These are phyloP conservation scores for Xenopus petersii DNA, from an alignment of 2,797 vertebrate genomes.

Conservation along the genomic window DNA sequence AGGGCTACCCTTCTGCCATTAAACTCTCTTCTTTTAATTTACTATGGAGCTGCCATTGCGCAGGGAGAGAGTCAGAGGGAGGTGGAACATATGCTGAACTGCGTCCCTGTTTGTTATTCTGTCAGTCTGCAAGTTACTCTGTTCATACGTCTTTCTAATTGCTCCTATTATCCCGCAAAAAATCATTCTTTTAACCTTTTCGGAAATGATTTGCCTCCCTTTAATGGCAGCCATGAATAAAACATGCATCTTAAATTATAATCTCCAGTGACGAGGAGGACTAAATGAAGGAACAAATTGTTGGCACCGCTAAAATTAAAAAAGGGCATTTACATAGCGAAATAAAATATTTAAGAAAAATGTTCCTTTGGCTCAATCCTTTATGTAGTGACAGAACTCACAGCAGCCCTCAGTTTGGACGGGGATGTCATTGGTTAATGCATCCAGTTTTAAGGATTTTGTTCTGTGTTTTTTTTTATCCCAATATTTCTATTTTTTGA, in stretches of 20 bases:
- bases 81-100: constrained; percentile 1
- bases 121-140: constrained; percentile 17
- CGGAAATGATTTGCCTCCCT: constrained; percentile 27
- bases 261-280: constrained; percentile 19
- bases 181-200: constrained; percentile 46
- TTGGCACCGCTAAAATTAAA: not conserved
- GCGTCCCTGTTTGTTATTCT: constrained; percentile 19
- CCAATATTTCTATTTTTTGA: too few species aligned
- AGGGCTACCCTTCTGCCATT: not conserved
- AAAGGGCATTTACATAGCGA: constrained; percentile 4
- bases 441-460: too few species aligned
- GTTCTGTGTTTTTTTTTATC: too few species aligned
- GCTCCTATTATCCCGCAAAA: constrained; percentile 21
- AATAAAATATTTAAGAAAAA: too few species aligned
- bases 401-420: too few species aligned
- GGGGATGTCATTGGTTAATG: too few species aligned
- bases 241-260: constrained; percentile 26
- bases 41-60: constrained; percentile 7
- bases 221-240: constrained; percentile 33
- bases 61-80: not conserved
- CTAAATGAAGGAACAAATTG: constrained; percentile 20
- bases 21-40: constrained; percentile 2
- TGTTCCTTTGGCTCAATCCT: too few species aligned
- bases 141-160: constrained; percentile 36
- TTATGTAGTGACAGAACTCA: too few species aligned